phyloP scores from a whole-genome alignment of 2,797 vertebrate genomes.

The Protonibea diacanthus region DNA sequence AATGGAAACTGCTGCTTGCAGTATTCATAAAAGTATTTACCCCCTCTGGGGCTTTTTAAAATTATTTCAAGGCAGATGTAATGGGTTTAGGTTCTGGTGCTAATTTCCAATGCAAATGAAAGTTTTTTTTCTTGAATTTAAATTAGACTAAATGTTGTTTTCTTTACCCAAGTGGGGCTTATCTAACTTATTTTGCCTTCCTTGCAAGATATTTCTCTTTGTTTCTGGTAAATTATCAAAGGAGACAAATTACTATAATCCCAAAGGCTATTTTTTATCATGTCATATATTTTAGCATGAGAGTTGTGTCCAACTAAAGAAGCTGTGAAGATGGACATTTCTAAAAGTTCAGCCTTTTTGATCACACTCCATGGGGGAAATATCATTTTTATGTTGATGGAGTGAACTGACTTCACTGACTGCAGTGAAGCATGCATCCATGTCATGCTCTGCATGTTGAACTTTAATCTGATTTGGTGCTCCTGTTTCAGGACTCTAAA shows the following conservation, averaged over 20 bases:
- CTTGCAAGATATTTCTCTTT: conserved; percentile 52
- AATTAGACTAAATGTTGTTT: conserved; percentile 60
- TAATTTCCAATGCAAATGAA: conserved; percentile 67
- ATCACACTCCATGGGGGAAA: background rate
- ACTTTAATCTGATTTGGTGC: background rate
- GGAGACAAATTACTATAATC: conserved; percentile 53
- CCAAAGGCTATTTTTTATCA: conserved; percentile 27
- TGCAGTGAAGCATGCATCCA: too few species aligned
- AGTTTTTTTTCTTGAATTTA: conserved; percentile 50
- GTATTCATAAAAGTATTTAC: conserved; percentile 32
- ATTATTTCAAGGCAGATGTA: conserved; percentile 42
- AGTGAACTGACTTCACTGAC: background rate
- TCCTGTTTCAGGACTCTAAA: background rate
- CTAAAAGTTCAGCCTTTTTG: background rate
- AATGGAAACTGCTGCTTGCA: conserved; percentile 12
- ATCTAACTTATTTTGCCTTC: conserved; percentile 46
- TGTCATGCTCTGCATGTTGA: background rate
- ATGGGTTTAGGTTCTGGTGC: conserved; percentile 43
- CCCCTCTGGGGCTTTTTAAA: conserved; percentile 34
- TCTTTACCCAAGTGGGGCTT: conserved; percentile 51
- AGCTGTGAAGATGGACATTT: conserved; percentile 8
- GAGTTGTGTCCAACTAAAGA: conserved; percentile 39
- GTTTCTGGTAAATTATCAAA: conserved; percentile 51
- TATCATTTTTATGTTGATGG: background rate
- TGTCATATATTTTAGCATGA: conserved; percentile 14